Base-by-base conservation (phyloP, 2,888 invertebrate species). In the Ypsolopha sequella region DNA sequence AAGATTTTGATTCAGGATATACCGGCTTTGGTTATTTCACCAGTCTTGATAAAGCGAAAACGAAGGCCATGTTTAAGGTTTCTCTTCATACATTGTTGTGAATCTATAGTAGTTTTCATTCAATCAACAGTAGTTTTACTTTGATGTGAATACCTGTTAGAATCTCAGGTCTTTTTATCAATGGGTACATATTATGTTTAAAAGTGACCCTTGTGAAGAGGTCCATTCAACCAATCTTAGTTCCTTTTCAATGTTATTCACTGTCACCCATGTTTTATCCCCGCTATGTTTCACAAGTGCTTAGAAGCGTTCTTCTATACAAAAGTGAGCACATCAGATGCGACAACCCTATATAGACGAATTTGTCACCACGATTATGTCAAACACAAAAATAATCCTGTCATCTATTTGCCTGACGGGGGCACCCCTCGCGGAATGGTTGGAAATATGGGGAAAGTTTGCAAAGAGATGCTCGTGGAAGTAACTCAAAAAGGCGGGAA, bases 321-420 rank as follows among this genome's bases (percentile, higher is more conserved):
- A 70, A 70, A 66, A 72, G 63, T 64, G 69, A 65, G 33, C 60
- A 63, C 64, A 66, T 77, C 76, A 73, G 71, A 71, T 65, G 65
- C 74, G 79, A 79, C 81, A 79, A 65, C 74, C 75, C 76, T 76
- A 76, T 76, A 10, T 50, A 78, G 66, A 80, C 72, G 76, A 78
- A 82, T 85, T 85, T 86, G 85, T 86, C 85, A 85, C 81, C 82
- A 82, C 76, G 85, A 85, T 86, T 84, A 86, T 85, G 85, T 85
- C 85, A 86, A 85, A 84, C 78, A 81, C 84, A 85, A 81, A 82
- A 80, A 85, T 86, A 86, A 86, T 85, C 85, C 84, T 77, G 80
- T 82, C 85, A 84, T 85, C 78, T 80, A 74, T 81, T 78, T 78
- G 80, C 76, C 79, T 70, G 79, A 78, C 70, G 76, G 68, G n/a